Evolutionary conservation across 1,140 invertebrate genomes (phyloP).

Genomic region (Bombus confusus): DNA sequence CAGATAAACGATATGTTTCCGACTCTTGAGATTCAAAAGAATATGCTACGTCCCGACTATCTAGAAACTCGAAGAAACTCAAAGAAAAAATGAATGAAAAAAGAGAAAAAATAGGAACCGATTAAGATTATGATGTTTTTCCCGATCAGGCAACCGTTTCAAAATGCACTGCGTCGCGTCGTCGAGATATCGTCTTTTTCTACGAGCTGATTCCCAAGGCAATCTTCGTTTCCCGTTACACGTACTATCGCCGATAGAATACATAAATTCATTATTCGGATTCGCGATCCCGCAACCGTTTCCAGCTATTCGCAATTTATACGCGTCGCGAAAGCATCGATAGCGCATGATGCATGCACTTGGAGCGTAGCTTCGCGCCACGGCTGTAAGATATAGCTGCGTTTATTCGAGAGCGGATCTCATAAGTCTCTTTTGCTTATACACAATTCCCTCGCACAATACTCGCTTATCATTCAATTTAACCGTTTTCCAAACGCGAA

Average conservation of each 20-base stretch:
- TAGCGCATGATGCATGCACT: conserved; percentile 4
- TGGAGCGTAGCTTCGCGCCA: background rate
- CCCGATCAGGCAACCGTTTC: background rate
- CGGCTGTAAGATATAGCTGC: background rate
- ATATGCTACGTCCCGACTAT: no score
- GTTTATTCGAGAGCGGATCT: background rate
- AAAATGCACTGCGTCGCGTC: background rate
- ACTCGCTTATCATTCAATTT: conserved; percentile 22
- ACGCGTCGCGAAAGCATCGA: background rate
- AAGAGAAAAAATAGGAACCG: background rate
- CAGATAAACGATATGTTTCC: no score
- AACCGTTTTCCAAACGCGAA: background rate
- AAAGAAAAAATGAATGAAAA: background rate
- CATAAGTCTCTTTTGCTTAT: conserved; percentile 3
- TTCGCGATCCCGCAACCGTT: background rate
- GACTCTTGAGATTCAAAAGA: no score
- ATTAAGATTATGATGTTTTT: background rate
- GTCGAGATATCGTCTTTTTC: background rate
- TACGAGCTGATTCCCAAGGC: background rate
- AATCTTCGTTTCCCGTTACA: background rate
- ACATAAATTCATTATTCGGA: background rate
- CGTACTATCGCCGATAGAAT: background rate
- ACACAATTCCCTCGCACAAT: conserved; percentile 3
- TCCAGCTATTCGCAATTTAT: conserved; percentile 1
- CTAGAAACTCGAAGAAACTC: background rate